Evolutionary conservation across 2,797 vertebrate genomes (phyloP).

Genomic region (Paratrypauchen microcephalus): DNA sequence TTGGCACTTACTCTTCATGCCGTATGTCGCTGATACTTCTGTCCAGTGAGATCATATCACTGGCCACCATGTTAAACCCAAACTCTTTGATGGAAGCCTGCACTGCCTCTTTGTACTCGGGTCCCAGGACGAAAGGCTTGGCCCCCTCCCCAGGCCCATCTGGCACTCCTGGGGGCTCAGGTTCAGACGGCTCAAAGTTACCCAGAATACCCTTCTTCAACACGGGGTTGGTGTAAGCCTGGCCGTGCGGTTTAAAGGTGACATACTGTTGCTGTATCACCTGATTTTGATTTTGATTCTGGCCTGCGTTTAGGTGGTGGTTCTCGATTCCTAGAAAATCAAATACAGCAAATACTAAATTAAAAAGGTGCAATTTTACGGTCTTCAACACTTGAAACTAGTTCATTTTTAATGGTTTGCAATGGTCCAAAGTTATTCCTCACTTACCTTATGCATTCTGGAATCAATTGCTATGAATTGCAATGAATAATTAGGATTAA

Average conservation of each 20-base stretch:
- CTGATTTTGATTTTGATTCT: slow-evolving; percentile 58
- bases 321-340: slow-evolving; percentile 19
- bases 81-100: slow-evolving; percentile 97
- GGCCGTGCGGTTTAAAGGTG: slow-evolving; percentile 91
- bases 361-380: too few species aligned
- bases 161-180: slow-evolving; percentile 87
- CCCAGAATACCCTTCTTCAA: slow-evolving; percentile 84
- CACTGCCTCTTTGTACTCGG: slow-evolving; percentile 90
- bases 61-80: slow-evolving; percentile 99
- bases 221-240: slow-evolving; percentile 82
- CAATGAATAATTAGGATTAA: too few species aligned
- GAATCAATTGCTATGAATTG: too few species aligned
- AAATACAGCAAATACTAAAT: too few species aligned
- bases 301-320: slow-evolving; percentile 16
- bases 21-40: slow-evolving; percentile 90
- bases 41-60: slow-evolving; percentile 98
- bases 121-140: slow-evolving; percentile 87
- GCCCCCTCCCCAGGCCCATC: slow-evolving; percentile 91
- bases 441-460: too few species aligned
- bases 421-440: too few species aligned
- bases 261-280: slow-evolving; percentile 91
- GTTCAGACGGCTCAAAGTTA: slow-evolving; percentile 91
- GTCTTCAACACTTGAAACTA: too few species aligned
- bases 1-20: slow-evolving; percentile 92
- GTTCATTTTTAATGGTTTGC: too few species aligned